Base-by-base conservation (phyloP, 2,797 vertebrate species). In the Epinephelus malabaricus region DNA sequence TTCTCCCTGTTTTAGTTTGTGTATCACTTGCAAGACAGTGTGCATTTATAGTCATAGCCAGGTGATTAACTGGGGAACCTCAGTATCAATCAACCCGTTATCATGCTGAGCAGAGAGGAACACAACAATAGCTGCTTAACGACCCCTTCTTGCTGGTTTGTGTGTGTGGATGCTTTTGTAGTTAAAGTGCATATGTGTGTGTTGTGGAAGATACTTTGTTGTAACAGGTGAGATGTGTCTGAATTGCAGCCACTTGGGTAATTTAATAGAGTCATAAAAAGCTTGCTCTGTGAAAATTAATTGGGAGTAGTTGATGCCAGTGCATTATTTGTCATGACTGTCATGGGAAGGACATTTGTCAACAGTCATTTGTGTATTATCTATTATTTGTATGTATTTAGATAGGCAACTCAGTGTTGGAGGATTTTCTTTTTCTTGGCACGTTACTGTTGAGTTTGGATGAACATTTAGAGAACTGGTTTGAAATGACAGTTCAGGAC, bases 31-130 rank as follows among this genome's bases (percentile, higher is more conserved):
- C 76, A 65, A 76, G 55, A 47, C 30, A 55, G 66, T 51, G 63
- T 51, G 77, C 56, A 45, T 76, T 74, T 78, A 53, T 45, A 78
- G 75, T 79, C 72, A 70, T 69, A 65, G 70, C 55, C 82, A 88
- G 88, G 86, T 92, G 86, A 92, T 87, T 90, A 87, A 87, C 76
- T 74, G 53, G 21, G 59, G 59, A 85, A 78, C 63, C 76, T 90
- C 55, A 11, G 72, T 88, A 93, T 94, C 90, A 94, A 85, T 94
- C 92, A 91, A 80, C 56, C 65, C 17, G 84, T 93, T 92, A 92
- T 93, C 92, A 79, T 43, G 79, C 84, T 83, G 91, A 75, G 92
- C 93, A 92, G 88, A 90, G 77, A 85, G 83, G 64, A 88, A 56
- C 76, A 66, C 84, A 79, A 88, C 87, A 92, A 84, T 89, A 83